Conservation (phyloP, 2,888 invertebrate species). For the Pherbina coryleti region DNA sequence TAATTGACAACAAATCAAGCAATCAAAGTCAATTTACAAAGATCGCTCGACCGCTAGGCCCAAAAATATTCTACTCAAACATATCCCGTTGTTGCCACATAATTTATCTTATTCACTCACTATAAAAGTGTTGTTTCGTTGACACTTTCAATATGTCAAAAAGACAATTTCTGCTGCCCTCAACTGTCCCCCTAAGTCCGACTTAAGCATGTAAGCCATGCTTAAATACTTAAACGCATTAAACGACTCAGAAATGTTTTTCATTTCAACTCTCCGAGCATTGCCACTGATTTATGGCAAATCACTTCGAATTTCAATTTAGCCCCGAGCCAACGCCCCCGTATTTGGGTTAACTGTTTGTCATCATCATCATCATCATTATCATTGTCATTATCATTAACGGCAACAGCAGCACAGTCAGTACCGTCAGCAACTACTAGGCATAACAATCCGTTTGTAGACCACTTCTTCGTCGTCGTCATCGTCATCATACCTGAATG, state of each 20-base stretch:
- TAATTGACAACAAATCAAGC: no score
- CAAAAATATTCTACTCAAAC: no score
- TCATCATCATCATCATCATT: slow-evolving; percentile 29
- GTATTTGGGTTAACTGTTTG: slow-evolving; percentile 34
- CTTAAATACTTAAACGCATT: background rate
- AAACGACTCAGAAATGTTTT: background rate
- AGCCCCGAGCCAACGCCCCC: slow-evolving; percentile 27
- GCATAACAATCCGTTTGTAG: background rate
- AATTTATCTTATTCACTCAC: background rate
- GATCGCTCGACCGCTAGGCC: no score
- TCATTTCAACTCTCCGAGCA: background rate
- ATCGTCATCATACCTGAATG: background rate
- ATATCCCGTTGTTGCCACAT: background rate
- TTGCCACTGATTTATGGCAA: slow-evolving; percentile 5
- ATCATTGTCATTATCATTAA: slow-evolving; percentile 6
- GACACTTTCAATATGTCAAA: background rate
- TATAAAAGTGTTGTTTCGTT: background rate
- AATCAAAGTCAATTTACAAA: no score
- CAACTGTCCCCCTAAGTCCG: background rate
- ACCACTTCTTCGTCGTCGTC: background rate
- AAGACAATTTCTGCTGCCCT: background rate
- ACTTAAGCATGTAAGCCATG: background rate
- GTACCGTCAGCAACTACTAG: background rate
- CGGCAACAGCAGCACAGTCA: background rate
- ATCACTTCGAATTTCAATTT: slow-evolving; percentile 7